Evolutionary conservation across 2,113 vertebrate genomes (phyloP), one percentile per base, ranked within the genome.

Genomic region (Dipodomys ordii): DNA sequence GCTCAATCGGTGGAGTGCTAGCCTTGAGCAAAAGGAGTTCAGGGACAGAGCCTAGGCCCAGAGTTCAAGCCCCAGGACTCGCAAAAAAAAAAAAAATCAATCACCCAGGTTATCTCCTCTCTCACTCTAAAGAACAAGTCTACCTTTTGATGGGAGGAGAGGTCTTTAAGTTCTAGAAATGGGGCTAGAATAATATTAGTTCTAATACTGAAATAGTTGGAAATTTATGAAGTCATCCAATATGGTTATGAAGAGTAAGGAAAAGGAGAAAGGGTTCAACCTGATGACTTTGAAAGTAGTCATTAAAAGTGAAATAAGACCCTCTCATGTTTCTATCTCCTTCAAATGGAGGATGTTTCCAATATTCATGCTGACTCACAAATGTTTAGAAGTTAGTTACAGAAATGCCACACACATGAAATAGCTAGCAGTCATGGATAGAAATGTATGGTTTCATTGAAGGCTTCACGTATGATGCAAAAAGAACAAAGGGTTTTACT

Each of bases 141-240:
- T 46, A 82, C 18, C 4, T 44, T 91, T 71, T 81, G 30, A 11
- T 71, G 11, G 25, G 20, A 77, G 88, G 30, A 91, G 6, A 93
- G 28, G 68, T 6, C 13, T 92, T 83, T 60, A 46, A 67, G 35
- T 32, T 67, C 8, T 49, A 25, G 92, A 8, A 32, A 32, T 69
- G 49, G 2, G 8, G 2, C 69, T 64, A 82, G 68, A 86, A 4
- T 44, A 78, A 78, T 86, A 90, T 44, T 27, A 74, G 7, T 2
- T 32, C 28, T 77, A 83, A 49, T n/a, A 74, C 76, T 74, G 68
- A 82, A 82, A 84, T 44, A 80, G 64, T 32, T 79, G 18, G 68
- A 84, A 83, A 89, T 32, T 39, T 93, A 44, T 88, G 44, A 57
- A 68, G 69, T 74, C 35, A 73, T 78, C 60, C n/a, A 73, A 78